These are phyloP conservation scores for Ips typographus DNA, from an alignment of 1,140 invertebrate genomes.

Conservation along the genomic window DNA sequence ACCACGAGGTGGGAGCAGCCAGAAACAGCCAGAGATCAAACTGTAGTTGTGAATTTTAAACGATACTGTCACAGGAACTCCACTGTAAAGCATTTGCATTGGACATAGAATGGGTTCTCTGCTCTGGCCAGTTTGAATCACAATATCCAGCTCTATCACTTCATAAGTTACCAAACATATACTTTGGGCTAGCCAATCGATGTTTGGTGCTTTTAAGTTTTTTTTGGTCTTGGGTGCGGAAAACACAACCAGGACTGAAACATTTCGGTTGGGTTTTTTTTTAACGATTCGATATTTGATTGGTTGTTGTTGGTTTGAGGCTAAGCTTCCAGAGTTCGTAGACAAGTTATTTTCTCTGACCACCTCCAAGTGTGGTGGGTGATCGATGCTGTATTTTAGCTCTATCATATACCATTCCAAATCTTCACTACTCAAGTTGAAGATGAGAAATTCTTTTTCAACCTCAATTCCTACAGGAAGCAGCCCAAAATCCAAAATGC, in stretches of 20 bases:
- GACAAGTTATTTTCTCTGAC: conserved; percentile 13
- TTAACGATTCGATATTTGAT: conserved; percentile 23
- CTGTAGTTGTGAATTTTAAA: conserved; percentile 42
- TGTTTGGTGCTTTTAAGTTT: not conserved
- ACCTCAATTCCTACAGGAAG: conserved; percentile 29
- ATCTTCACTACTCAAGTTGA: conserved; percentile 11
- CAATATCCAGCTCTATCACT: conserved; percentile 36
- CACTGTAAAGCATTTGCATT: conserved; percentile 38
- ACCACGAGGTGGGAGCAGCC: conserved; percentile 39
- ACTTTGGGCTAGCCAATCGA: conserved; percentile 17
- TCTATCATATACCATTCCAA: conserved; percentile 30
- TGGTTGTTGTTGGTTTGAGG: not conserved
- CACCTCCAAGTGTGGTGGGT: conserved; percentile 18
- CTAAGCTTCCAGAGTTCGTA: conserved; percentile 8
- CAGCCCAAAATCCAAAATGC: conserved; percentile 29
- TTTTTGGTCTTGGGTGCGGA: not conserved
- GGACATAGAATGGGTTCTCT: conserved; percentile 40
- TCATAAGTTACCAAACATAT: conserved; percentile 42
- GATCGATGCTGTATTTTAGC: conserved; percentile 33
- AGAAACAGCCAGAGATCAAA: conserved; percentile 33
- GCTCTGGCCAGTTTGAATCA: conserved; percentile 32
- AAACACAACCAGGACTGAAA: conserved; percentile 37
- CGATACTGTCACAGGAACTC: conserved; percentile 20
- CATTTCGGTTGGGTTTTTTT: conserved; percentile 19
- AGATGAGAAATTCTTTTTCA: conserved; percentile 27